phyloP scores from a whole-genome alignment of 2,888 invertebrate genomes.

The Sepioteuthis lessoniana region DNA sequence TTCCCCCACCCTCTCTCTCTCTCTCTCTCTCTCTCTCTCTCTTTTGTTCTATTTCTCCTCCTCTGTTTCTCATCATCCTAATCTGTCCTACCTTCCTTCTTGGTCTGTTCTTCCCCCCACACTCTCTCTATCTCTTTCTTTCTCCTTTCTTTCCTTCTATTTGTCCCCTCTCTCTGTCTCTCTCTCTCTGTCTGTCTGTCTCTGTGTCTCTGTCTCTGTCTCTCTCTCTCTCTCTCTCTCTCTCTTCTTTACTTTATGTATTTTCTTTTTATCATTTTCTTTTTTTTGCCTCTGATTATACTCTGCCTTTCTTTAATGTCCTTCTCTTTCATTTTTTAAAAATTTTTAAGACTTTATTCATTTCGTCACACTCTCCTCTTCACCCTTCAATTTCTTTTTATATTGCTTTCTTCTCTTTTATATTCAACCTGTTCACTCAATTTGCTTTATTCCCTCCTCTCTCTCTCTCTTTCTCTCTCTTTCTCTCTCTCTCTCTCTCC shows the following conservation, averaged over 20 bases:
- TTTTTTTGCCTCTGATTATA: neutral
- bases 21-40: no score
- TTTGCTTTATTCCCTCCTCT: neutral
- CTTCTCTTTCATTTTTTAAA: neutral
- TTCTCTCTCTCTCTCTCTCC: neutral
- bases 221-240: no score
- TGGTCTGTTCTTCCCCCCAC: neutral
- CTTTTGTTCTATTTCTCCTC: no score
- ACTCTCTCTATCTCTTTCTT: no score
- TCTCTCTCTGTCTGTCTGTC: no score
- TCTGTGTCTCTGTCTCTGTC: no score
- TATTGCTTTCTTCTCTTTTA: no score
- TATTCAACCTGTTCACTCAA: neutral
- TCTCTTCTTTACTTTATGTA: no score
- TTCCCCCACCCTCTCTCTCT: no score
- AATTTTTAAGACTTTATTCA: neutral
- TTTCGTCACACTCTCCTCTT: neutral
- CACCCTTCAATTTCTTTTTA: neutral
- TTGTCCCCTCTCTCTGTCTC: no score
- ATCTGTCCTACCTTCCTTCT: no score
- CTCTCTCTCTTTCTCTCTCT: neutral
- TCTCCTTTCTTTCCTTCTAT: neutral
- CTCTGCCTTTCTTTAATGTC: neutral
- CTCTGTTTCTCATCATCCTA: no score
- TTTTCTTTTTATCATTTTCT: neutral